phyloP scores from a whole-genome alignment of 2,888 invertebrate species.

The Pilophorus perplexus region DNA sequence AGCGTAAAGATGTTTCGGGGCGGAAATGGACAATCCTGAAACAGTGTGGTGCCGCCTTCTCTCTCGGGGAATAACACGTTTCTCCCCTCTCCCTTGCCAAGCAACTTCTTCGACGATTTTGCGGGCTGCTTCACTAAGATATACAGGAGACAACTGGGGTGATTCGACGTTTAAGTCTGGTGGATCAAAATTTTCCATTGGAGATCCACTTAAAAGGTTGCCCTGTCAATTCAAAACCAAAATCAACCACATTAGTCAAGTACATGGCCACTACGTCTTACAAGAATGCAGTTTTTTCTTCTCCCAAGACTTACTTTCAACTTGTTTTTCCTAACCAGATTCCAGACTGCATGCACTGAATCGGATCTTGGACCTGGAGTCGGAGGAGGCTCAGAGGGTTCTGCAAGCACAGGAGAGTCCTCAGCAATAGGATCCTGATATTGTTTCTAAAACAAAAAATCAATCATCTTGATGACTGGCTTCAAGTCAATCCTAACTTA shows the following conservation, averaged over 20 bases:
- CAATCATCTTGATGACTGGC: conserved; percentile 44
- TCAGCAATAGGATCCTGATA: not conserved
- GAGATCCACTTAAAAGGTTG: conserved; percentile 12
- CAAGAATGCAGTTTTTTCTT: too few relatives aligned
- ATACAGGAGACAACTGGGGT: conserved; percentile 71
- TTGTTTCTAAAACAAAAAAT: not conserved
- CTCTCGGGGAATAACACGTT: conserved; percentile 72
- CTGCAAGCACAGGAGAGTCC: not conserved
- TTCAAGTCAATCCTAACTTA: too few relatives aligned
- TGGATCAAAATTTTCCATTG: conserved; percentile 9
- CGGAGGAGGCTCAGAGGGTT: conserved; percentile 49
- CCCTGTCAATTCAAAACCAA: conserved; percentile 4
- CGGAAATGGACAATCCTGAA: conserved; percentile 51
- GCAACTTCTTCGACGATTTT: conserved; percentile 80
- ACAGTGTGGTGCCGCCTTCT: conserved; percentile 85
- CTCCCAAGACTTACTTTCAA: too few relatives aligned
- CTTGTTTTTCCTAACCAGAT: conserved; percentile 53
- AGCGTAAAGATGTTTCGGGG: conserved; percentile 39
- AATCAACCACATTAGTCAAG: too few relatives aligned
- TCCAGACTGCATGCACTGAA: conserved; percentile 53
- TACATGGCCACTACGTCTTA: too few relatives aligned
- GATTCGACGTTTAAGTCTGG: conserved; percentile 35
- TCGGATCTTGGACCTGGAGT: conserved; percentile 54
- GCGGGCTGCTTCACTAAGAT: conserved; percentile 81
- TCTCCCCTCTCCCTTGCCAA: conserved; percentile 53